Conservation (phyloP, 2,113 vertebrate species). For the Cephalopholis sonnerati region DNA sequence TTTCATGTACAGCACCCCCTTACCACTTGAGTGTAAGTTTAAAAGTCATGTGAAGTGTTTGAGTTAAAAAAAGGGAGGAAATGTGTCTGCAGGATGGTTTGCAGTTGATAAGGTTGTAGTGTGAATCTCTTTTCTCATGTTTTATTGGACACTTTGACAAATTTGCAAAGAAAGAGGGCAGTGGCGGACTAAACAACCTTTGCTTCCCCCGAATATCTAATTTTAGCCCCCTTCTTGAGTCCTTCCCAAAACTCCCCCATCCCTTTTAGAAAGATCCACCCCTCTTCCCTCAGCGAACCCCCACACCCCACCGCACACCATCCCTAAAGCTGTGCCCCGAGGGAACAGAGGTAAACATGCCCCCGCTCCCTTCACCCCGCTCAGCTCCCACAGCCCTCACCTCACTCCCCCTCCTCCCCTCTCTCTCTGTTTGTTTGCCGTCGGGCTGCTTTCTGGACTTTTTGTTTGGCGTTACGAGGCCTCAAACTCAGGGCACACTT, state of each 20-base stretch:
- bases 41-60: background rate
- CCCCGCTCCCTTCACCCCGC: slow-evolving; percentile 38
- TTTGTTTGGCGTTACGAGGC: slow-evolving; percentile 32
- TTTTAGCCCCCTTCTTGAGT: slow-evolving; percentile 22
- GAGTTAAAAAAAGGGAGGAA: slow-evolving; percentile 13
- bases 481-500: slow-evolving; percentile 49
- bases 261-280: slow-evolving; percentile 26
- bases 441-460: slow-evolving; percentile 61
- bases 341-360: slow-evolving; percentile 79
- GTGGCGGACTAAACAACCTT: slow-evolving; percentile 54
- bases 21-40: background rate
- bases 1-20: background rate
- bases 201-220: slow-evolving; percentile 40
- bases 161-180: slow-evolving; percentile 43
- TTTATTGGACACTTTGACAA: slow-evolving; percentile 26
- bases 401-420: slow-evolving; percentile 13
- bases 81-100: slow-evolving; percentile 4
- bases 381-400: slow-evolving; percentile 44
- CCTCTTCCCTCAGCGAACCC: slow-evolving; percentile 10
- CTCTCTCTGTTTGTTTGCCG: slow-evolving; percentile 58
- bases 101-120: background rate
- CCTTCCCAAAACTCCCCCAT: slow-evolving; percentile 34
- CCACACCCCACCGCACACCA: slow-evolving; percentile 7
- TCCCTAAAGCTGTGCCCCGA: slow-evolving; percentile 64
- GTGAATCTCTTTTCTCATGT: background rate